Evolutionary conservation across 2,888 invertebrate species (phyloP).

Genomic region (Frankliniella fusca): DNA sequence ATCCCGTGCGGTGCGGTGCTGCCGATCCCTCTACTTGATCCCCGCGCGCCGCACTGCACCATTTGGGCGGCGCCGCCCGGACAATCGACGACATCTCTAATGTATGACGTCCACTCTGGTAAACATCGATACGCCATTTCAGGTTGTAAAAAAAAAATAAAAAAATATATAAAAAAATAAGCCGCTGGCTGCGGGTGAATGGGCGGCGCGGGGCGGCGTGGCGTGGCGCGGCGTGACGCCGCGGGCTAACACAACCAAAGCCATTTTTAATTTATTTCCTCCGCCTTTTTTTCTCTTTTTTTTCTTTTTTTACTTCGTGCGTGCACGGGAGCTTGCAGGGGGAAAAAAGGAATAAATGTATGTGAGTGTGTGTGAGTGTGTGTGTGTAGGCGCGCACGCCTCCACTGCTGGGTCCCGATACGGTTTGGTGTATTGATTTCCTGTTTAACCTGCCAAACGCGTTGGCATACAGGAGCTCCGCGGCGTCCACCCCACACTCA

Average conservation of each 20-base stretch:
- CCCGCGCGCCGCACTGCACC: background rate
- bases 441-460: slow-evolving; percentile 24
- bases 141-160: background rate
- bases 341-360: background rate
- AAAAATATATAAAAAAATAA: background rate
- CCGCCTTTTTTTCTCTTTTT: background rate
- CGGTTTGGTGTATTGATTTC: slow-evolving; percentile 17
- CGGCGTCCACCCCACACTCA: no score
- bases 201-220: background rate
- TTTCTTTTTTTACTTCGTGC: background rate
- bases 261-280: slow-evolving; percentile 21
- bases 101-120: slow-evolving; percentile 22
- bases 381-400: background rate
- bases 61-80: background rate
- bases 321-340: background rate
- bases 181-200: background rate
- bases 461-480: background rate
- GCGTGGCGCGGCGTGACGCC: background rate
- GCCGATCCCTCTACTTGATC: background rate
- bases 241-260: slow-evolving; percentile 9
- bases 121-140: slow-evolving; percentile 22
- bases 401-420: background rate
- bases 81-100: background rate
- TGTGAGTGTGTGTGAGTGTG: background rate
- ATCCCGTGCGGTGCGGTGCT: background rate